A percentile compares a stretch with the other conserved stretches of the same genome.
Evolutionary conservation across 1,140 invertebrate species (phyloP).

Genomic region (Mylabris phalerata): DNA sequence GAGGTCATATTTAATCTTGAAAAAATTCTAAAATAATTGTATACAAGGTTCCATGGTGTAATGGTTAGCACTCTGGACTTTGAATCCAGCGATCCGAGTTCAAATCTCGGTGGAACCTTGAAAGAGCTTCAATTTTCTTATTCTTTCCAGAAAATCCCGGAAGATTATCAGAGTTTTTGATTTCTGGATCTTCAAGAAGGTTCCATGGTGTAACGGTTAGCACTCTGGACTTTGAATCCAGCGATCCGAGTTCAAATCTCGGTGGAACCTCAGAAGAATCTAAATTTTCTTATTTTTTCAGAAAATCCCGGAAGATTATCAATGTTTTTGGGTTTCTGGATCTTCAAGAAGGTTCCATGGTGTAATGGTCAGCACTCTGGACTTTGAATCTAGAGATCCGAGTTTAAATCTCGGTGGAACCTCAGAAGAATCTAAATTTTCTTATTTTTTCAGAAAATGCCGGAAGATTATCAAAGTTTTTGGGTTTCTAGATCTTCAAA

Average conservation of each 20-base stretch:
- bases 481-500: not conserved
- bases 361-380: slow-evolving; percentile 42
- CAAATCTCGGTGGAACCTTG: slow-evolving; percentile 40
- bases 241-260: slow-evolving; percentile 42
- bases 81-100: slow-evolving; percentile 42
- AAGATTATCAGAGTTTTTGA: too few relatives aligned
- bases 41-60: slow-evolving; percentile 37
- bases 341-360: slow-evolving; percentile 32
- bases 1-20: too few relatives aligned
- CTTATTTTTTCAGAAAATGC: too few relatives aligned
- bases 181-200: slow-evolving; percentile 5
- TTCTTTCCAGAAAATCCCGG: too few relatives aligned
- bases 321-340: not conserved
- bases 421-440: not conserved
- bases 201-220: slow-evolving; percentile 42
- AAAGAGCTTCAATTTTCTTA: too few relatives aligned
- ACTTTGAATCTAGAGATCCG: slow-evolving; percentile 42
- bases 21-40: too few relatives aligned
- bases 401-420: slow-evolving; percentile 42
- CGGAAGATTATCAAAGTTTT: too few relatives aligned
- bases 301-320: not conserved
- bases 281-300: too few relatives aligned
- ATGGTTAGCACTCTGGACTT: slow-evolving; percentile 42
- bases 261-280: slow-evolving; percentile 30
- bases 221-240: slow-evolving; percentile 42